Base-by-base conservation (phyloP, 1,140 invertebrate species). In the Drosophila kohkoa region DNA sequence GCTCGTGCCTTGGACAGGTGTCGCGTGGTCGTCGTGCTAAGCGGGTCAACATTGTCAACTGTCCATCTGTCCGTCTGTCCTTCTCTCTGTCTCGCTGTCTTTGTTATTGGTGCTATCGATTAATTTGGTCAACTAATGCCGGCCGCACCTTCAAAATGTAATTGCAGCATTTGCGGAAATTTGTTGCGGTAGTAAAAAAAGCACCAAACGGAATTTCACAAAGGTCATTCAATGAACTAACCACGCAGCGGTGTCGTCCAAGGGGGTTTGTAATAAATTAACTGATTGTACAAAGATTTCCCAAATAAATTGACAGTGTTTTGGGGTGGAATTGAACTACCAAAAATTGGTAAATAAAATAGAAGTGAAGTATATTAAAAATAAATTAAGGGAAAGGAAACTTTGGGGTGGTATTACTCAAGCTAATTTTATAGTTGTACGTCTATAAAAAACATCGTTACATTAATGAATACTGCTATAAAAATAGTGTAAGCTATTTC, bases 141-240 rank as follows among this genome's bases (percentile, higher is more conserved):
- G 85, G 71, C 86, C 85, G 73, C 85, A 75, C 85, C 86, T 81
- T 85, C 77, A 75, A 89, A 81, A 58, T 46, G 63, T 65, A 79
- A 89, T 89, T 90, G 86, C 81, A 85, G 11, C 74, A 83, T 81
- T 83, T 90, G 86, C 86, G 85, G 85, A 89, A 89, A 85, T 81
- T 90, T 54, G 60, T 70, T 59, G 68, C 52, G 66, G 65, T 63
- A 73, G 76, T 77, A 55, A 77, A 79, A 59, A 59, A 76, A 38
- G 35, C 35, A 38, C 49, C 11, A 28, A 60, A 46, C 62, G 57
- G 49, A 52, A 52, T 88, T 88, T 64, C 65, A 32, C 62, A 89
- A 83, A 88, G 83, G 83, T 83, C 81, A 80, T 54, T 72, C 72
- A 67, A 77, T 73, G 67, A 45, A 60, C 4, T 41, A 11, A 62